Evolutionary conservation across 2,113 vertebrate species (phyloP).

Genomic region (Sprattus sprattus): DNA sequence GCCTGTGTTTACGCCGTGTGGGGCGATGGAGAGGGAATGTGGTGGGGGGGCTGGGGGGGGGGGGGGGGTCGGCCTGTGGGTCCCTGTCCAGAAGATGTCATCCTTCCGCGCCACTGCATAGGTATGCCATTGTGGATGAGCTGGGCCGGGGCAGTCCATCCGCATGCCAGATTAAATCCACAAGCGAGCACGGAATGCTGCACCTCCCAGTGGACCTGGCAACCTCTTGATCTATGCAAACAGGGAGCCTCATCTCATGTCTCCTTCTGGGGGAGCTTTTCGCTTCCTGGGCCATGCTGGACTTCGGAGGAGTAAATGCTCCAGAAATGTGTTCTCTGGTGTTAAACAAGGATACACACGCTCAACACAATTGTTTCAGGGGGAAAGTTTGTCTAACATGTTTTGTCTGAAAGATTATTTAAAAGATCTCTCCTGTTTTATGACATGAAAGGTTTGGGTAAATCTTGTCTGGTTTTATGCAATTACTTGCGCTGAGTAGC

Average conservation of each 20-base stretch:
- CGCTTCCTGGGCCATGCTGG: not conserved
- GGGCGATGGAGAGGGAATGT: not conserved
- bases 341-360: not conserved
- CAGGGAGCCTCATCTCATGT: constrained; percentile 48
- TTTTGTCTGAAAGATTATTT: not conserved
- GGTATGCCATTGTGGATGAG: constrained; percentile 58
- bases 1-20: constrained; percentile 39
- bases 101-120: constrained; percentile 43
- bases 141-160: constrained; percentile 43
- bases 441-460: no score
- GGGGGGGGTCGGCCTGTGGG: constrained; percentile 25
- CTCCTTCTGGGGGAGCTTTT: constrained; percentile 47
- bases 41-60: not conserved
- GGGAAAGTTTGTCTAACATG: not conserved
- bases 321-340: not conserved
- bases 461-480: not conserved
- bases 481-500: not conserved
- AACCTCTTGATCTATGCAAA: constrained; percentile 64
- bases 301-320: not conserved
- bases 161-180: constrained; percentile 60
- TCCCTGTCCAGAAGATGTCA: constrained; percentile 35
- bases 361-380: not conserved
- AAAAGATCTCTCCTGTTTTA: no score
- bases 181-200: constrained; percentile 63
- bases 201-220: constrained; percentile 63